Conservation (phyloP, 2,797 vertebrate genomes). For the Sebastes melanostomus region DNA sequence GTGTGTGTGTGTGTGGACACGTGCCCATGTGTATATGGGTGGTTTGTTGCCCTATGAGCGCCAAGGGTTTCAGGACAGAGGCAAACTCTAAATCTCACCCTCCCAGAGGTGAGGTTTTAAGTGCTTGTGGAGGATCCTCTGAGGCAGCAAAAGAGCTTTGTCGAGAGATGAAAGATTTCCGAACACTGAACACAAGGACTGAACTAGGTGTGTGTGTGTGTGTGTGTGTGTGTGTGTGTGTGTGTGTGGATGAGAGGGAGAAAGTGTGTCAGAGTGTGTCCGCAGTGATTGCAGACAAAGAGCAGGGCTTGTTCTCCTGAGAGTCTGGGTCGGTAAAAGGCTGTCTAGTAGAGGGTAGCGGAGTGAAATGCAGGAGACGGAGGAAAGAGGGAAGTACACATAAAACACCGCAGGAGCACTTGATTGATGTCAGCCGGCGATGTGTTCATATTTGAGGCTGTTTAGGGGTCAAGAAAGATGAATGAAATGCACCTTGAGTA, state of each 20-base stretch:
- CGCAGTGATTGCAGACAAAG: constrained; percentile 51
- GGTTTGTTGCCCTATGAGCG: neutral
- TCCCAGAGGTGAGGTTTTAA: constrained; percentile 50
- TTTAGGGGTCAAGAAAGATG: constrained; percentile 35
- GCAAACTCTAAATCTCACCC: constrained; percentile 21
- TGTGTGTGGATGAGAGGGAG: neutral
- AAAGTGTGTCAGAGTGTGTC: constrained; percentile 41
- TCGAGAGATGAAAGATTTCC: constrained; percentile 51
- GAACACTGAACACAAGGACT: constrained; percentile 27
- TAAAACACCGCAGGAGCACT: constrained; percentile 9
- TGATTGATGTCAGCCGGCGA: constrained; percentile 30
- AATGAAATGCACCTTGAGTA: constrained; percentile 19
- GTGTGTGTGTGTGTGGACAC: neutral
- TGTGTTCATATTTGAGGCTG: constrained; percentile 30
- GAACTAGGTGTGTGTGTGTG: neutral
- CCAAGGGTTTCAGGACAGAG: constrained; percentile 13
- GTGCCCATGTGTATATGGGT: neutral
- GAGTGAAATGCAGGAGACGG: constrained; percentile 15
- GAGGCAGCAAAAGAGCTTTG: constrained; percentile 45
- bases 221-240: neutral
- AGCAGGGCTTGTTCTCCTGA: constrained; percentile 49
- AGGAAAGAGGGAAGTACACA: constrained; percentile 8
- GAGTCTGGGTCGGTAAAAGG: constrained; percentile 55
- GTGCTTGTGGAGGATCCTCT: constrained; percentile 39
- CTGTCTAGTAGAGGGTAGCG: constrained; percentile 25